These are phyloP conservation scores for Eospalax fontanierii DNA, from an alignment of 2,797 vertebrate genomes.

Conservation along the genomic window DNA sequence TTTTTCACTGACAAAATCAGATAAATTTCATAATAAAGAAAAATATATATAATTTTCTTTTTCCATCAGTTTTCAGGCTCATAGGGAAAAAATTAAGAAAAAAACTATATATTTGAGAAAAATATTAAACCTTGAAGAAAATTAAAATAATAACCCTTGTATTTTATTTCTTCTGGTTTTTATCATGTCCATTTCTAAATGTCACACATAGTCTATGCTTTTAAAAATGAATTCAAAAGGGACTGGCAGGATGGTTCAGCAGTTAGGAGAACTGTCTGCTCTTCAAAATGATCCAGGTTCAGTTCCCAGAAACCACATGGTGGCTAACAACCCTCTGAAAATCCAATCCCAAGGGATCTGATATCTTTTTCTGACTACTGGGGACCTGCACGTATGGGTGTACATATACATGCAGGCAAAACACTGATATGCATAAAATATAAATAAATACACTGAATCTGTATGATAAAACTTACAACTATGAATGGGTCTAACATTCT, in stretches of 20 bases:
- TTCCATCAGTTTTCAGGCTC: constrained; percentile 9
- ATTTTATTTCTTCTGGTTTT: not conserved
- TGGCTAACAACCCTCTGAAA: too few relatives aligned
- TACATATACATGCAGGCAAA: not conserved
- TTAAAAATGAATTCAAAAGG: not conserved
- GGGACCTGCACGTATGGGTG: not conserved
- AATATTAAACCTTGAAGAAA: not conserved
- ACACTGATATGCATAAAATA: not conserved
- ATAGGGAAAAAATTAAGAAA: not conserved
- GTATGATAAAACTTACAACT: not conserved
- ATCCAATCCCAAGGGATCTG: too few relatives aligned
- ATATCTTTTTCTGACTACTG: too few relatives aligned
- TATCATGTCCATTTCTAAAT: not conserved
- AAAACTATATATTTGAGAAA: not conserved
- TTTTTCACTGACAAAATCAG: constrained; percentile 24
- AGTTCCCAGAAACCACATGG: too few relatives aligned
- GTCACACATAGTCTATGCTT: not conserved
- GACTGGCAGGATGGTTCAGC: too few relatives aligned
- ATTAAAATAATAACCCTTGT: constrained; percentile 13
- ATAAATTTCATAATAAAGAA: constrained; percentile 15
- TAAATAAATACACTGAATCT: not conserved
- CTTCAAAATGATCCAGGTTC: too few relatives aligned
- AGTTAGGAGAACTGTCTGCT: too few relatives aligned
- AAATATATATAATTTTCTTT: constrained; percentile 13
- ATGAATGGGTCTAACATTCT: not conserved